Conservation (phyloP, 2,888 invertebrate genomes). For the Caenorhabditis sp. region DNA sequence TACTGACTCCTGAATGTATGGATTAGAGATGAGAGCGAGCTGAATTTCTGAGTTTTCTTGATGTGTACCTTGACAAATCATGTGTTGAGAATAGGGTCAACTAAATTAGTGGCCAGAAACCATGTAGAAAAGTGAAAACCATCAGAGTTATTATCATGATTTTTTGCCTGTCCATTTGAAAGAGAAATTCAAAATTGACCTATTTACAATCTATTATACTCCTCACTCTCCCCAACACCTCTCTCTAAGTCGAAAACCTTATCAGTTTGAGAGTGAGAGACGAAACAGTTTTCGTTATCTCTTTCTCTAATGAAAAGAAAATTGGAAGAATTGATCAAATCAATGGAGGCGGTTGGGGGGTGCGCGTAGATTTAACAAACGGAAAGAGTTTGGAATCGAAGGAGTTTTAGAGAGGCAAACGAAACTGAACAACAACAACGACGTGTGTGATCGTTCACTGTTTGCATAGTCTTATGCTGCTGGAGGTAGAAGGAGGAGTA, state of each 20-base stretch:
- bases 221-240: background rate
- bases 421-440: conserved; percentile 27
- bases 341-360: background rate
- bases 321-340: conserved; percentile 5
- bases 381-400: conserved; percentile 12
- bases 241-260: background rate
- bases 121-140: no score
- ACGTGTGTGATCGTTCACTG: conserved; percentile 27
- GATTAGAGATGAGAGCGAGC: no score
- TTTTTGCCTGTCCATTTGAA: background rate
- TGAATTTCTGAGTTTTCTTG: no score
- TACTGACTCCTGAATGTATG: no score
- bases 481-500: background rate
- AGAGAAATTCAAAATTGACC: background rate
- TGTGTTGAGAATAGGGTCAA: no score
- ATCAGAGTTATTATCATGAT: background rate
- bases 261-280: background rate
- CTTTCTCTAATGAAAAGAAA: background rate
- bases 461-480: conserved; percentile 40
- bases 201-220: background rate
- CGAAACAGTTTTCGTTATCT: conserved; percentile 8
- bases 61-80: no score
- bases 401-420: conserved; percentile 21
- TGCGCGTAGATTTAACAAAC: conserved; percentile 6
- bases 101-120: background rate